Base-by-base conservation (phyloP, 1,140 invertebrate species). In the Eciton burchellii region DNA sequence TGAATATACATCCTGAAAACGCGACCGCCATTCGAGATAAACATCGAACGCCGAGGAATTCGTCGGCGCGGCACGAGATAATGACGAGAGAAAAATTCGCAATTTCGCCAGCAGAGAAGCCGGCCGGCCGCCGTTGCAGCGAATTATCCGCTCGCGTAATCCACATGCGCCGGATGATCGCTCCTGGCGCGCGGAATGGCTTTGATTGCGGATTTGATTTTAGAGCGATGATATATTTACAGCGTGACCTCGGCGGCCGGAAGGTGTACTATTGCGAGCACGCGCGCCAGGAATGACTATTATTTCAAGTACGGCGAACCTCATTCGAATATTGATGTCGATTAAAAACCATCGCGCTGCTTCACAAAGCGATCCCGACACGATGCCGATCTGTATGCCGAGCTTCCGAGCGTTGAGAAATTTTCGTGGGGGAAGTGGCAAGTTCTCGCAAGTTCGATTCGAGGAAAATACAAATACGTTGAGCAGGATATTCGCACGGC, bases 81-180 rank as follows among this genome's bases (percentile, higher is more conserved):
- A 79, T 57, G 35, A 41, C 35, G 63, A 79, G 63, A 79, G n/a
- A 79, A 79, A 79, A 79, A 70, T 79, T 70, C 63, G 49, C 74
- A 70, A 79, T 49, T 77, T 43, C 12, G 47, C 24, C 19, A 52
- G 5, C 54, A 56, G 70, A 79, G n/a, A n/a, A n/a, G n/a, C n/a
- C n/a, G n/a, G n/a, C n/a, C n/a, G n/a, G n/a, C n/a, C n/a, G n/a
- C 68, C 49, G 24, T 68, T 77, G n/a, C 52, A 16, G 26, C 16
- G 5, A 77, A 35, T 16, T 11, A 29, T n/a, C n/a, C n/a, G n/a
- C 62, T 56, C 16, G 19, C 16, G 5, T 54, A 35, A 41, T 79
- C 6, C 49, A 77, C 60, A 35, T n/a, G 49, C 16, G 11, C 24
- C 29, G 21, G 24, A n/a, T n/a, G 43, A 12, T 29, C 45, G n/a